These are phyloP conservation scores for Scolopax mira DNA, from an alignment of 2,113 vertebrate genomes.

Conservation along the genomic window DNA sequence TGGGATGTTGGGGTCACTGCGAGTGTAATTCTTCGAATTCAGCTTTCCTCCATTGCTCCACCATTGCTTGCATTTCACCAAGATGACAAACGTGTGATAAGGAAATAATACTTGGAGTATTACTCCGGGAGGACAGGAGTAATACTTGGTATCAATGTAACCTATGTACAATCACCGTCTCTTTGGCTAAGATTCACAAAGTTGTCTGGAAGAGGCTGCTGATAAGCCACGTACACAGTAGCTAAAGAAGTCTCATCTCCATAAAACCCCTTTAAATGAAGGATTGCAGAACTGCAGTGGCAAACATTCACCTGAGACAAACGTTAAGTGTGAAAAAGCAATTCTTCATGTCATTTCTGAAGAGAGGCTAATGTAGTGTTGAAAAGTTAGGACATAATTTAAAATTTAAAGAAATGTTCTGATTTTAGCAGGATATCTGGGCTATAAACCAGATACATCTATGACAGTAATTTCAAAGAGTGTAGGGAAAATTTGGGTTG, in stretches of 20 bases:
- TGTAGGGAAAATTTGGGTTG: neutral
- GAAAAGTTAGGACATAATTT: neutral
- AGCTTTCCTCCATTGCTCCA: neutral
- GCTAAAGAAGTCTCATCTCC: neutral
- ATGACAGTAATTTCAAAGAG: neutral
- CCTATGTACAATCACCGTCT: neutral
- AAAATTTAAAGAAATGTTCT: neutral
- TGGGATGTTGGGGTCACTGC: accelerated
- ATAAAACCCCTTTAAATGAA: neutral
- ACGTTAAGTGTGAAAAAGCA: neutral
- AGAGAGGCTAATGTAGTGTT: neutral
- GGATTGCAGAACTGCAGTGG: neutral
- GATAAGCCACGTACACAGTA: neutral
- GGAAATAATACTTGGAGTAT: neutral
- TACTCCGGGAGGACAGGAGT: neutral
- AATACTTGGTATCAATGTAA: neutral
- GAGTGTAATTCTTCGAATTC: accelerated
- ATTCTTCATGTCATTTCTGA: neutral
- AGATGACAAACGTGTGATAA: neutral
- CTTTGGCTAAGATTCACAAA: neutral
- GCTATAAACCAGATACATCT: neutral
- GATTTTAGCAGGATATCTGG: neutral
- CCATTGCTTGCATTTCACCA: neutral
- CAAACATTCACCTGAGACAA: neutral
- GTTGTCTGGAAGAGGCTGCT: neutral